Evolutionary conservation across 2,113 vertebrate species (phyloP), one percentile per base, ranked within the genome.

Genomic region (Xiphophorus maculatus): DNA sequence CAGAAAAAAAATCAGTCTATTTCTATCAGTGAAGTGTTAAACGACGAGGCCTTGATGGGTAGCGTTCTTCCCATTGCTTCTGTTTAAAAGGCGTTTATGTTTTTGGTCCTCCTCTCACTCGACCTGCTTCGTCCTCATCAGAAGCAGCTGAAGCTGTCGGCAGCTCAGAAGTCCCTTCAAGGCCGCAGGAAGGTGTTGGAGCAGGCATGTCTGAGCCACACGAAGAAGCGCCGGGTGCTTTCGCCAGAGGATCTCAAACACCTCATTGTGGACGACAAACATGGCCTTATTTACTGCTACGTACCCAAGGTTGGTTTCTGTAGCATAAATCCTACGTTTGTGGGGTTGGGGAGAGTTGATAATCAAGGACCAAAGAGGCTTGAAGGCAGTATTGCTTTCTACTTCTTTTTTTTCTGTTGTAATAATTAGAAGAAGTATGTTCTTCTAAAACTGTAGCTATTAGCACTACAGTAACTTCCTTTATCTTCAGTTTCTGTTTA

Each of bases 271-370:
- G 98, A 99, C 0, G 97, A 98, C 73, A 87, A 92, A 0, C 97
- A 98, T 0, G 89, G 94, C 70, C 92, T 99, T 67, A 95, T 99
- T 15, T 99, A 99, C 93, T 99, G 98, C 94, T 99, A 98, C 0
- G 97, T 99, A n/a, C 98, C 98, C 84, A 99, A 98, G 89, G 91
- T 93, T 37, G 80, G 90, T 91, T 37, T 5, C 27, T 19, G 12
- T 44, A 15, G 73, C n/a, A 33, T 40, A 28, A 33, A 63, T 29
- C 2, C 70, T 25, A 81, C 44, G 3, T 71, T 69, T 76, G n/a
- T 58, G 51, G 51, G 22, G 5, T 0, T 25, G 25, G 22, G 2
- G 8, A 58, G 51, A 58, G 51, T 58, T 58, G 2, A 58, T 8
- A 19, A n/a, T 10, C 51, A 10, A 42, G 22, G 44, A 30, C 32